Evolutionary conservation across 2,797 vertebrate genomes (phyloP), one percentile per base, ranked within the genome.

Genomic region (Argyrosomus regius): DNA sequence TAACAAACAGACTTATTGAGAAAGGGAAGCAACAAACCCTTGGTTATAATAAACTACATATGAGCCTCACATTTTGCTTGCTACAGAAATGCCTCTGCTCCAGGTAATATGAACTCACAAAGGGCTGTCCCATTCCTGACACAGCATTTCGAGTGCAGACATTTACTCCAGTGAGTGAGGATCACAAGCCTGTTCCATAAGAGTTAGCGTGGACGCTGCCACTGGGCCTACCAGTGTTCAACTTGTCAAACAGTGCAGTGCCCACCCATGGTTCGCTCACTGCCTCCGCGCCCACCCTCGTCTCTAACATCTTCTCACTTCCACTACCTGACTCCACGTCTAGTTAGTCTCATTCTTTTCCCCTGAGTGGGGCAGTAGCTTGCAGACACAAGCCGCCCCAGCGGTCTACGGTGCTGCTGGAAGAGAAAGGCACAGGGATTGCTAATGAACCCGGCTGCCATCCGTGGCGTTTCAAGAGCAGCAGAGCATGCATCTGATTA

Each of bases 401-500:
- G 0, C 26, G 48, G 81, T 67, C 75, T 71, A 77, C 77, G 77
- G 64, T 72, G 65, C 50, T 64, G 77, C 77, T 75, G 64, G 31
- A 28, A 28, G 67, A 75, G 63, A 60, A 66, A 81, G 67, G 77
- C 78, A 50, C 52, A n/a, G 72, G 60, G 82, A 90, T 79, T 82
- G 82, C 78, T 91, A 90, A 93, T 93, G 88, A 92, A 90, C 75
- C 85, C n/a, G 1, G 66, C 75, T 74, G 84, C 80, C 85, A 80
- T 91, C 84, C 53, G 6, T 77, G 69, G 53, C 45, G n/a, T 88
- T 90, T 91, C 83, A 67, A 86, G 77, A 84, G 78, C 74, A 84
- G 77, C 81, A 64, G 83, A 86, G 69, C 77, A 83, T 84, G 87
- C 87, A 86, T 88, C 85, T 88, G 85, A 92, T 92, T 92, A 92